A percentile compares a stretch with the other conserved stretches of the same genome.
Conservation (phyloP, 2,797 vertebrate genomes). For the Novumbra hubbsi region DNA sequence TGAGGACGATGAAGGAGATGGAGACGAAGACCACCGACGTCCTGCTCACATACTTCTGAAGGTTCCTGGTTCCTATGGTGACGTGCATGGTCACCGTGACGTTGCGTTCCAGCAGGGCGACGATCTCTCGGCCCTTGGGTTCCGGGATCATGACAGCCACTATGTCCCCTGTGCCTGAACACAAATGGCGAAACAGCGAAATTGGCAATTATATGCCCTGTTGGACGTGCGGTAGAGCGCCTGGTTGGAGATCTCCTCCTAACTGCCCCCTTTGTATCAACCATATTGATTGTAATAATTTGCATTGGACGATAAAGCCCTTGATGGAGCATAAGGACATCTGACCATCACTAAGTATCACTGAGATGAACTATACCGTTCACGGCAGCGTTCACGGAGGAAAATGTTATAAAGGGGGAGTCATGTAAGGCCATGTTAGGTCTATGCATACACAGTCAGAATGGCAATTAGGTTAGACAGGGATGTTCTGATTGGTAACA, state of each 20-base stretch:
- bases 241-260: neutral
- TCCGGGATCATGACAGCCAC: conserved; percentile 98
- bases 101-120: conserved; percentile 84
- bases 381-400: neutral
- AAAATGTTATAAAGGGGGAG: neutral
- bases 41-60: conserved; percentile 98
- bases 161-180: conserved; percentile 85
- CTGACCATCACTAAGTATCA: neutral
- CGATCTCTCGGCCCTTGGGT: conserved; percentile 90
- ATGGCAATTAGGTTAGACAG: conserved; percentile 10
- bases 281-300: neutral
- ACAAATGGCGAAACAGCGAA: neutral
- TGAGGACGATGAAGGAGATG: conserved; percentile 98
- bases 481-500: neutral
- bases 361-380: neutral
- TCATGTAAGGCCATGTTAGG: too few species aligned
- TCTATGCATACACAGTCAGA: neutral
- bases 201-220: too few species aligned
- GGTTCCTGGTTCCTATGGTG: conserved; percentile 93
- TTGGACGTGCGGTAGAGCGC: neutral
- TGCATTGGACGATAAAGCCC: neutral
- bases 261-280: neutral
- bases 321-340: neutral
- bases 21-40: conserved; percentile 98
- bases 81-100: conserved; percentile 87